Base-by-base conservation (phyloP, 2,888 invertebrate genomes). In the Sesia bembeciformis region DNA sequence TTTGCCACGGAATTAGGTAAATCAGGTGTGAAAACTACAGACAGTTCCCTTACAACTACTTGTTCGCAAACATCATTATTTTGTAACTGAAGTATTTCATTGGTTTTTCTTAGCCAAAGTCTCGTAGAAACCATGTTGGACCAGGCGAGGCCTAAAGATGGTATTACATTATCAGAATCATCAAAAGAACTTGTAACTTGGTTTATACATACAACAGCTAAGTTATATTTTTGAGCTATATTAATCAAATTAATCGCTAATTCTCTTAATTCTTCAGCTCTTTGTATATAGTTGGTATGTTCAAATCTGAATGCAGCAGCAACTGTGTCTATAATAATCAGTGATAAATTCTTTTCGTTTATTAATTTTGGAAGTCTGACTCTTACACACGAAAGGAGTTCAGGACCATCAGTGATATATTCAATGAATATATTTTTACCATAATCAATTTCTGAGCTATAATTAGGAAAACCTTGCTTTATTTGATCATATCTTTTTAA, bases 301-400 rank as follows among this genome's bases (percentile, higher is more conserved):
- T 88, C 88, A 64, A 78, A 76, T 63, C 90, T 74, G 64, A 83
- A 89, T 43, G 88, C 86, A 39, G 85, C 90, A 56, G 90, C 87
- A 54, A 90, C 68, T 5, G 90, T 90, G 62, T 90, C 90, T 57
- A 90, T 61, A 5, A 90, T 66, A 56, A 90, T 63, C 2, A 83
- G 56, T 8, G 79, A 70, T 52, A 81, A 61, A 39, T 70, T 67
- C 54, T 76, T 66, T 53, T 72, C 63, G 40, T 60, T 59, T 8
- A 90, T 64, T 39, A 90, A 57, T 58, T 76, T 80, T 8, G 84
- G 84, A 50, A 90, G 63, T 4, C 81, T 70, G n/a, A 81, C 73
- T 61, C 68, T 78, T 39, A 86, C 60, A 67, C 89, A 88, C 39
- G 78, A 70, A 46, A 84, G 58, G 51, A 90, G 64, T 60, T 90